Evolutionary conservation across 2,113 vertebrate species (phyloP), one percentile per base, ranked within the genome.

Genomic region (Oryzias javanicus): DNA sequence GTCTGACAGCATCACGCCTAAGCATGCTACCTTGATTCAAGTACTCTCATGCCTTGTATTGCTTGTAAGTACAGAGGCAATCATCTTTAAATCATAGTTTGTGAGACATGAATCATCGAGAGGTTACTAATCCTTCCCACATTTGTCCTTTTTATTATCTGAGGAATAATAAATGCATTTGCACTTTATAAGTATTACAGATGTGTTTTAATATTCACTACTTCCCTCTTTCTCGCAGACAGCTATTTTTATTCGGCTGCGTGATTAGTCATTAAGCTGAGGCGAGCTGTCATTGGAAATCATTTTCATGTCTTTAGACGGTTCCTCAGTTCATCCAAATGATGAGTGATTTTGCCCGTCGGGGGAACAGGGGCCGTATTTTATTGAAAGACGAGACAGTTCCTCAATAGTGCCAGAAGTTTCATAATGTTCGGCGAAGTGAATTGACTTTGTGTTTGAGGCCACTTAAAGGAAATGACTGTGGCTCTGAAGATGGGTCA

Each of bases 231-330:
- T 84, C 49, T 64, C 66, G 70, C 67, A 74, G 78, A 52, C n/a
- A 42, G 72, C 82, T 85, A 85, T 87, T 89, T 86, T 85, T 86
- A 81, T 62, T 69, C 81, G 3, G 50, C 60, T 17, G 6, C 41
- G 76, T 80, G 81, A 89, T 86, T 83, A 81, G 87, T 87, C 81
- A 87, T 83, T 84, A 80, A 85, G 79, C 72, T 82, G 79, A 86
- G 86, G 78, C 65, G 45, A 74, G 60, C 78, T 83, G 86, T 88
- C 89, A 90, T 82, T 82, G 86, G 81, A 88, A 87, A 87, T 88
- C 81, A 85, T 82, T 86, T 79, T 77, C 77, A 66, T 48, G 77
- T 87, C 82, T 88, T 86, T 70, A 79, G 86, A 82, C 70, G 66
- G 80, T 83, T 88, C 70, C 56, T 78, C 67, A 60, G 79, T 80